A percentile compares a stretch with the other conserved stretches of the same genome.
phyloP scores from a whole-genome alignment of 2,113 vertebrate species.

The Nanorana parkeri region DNA sequence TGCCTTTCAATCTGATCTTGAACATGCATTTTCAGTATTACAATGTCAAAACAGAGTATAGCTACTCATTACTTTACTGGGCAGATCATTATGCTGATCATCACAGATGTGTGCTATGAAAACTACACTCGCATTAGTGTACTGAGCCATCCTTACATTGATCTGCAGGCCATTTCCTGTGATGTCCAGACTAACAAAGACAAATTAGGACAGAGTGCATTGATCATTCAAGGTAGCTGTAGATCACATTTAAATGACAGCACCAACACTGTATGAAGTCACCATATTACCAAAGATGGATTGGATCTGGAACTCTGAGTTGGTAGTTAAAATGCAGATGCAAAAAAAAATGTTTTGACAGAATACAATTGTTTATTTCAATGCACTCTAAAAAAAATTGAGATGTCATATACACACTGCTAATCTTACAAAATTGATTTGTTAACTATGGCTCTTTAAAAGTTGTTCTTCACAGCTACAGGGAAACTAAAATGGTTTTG shows the following conservation, averaged over 20 bases:
- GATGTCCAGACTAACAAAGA: slow-evolving; percentile 7
- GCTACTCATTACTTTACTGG: slow-evolving; percentile 37
- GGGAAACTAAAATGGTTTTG: too few species aligned
- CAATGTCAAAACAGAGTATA: slow-evolving; percentile 8
- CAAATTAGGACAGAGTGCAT: slow-evolving; percentile 23
- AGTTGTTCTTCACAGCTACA: too few species aligned
- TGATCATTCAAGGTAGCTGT: slow-evolving; percentile 40
- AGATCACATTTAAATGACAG: slow-evolving; percentile 33
- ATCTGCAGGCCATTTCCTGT: slow-evolving; percentile 34
- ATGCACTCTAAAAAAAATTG: background rate
- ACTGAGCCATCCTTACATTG: slow-evolving; percentile 14
- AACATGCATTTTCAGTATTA: background rate
- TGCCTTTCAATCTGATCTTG: slow-evolving; percentile 14
- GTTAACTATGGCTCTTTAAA: too few species aligned
- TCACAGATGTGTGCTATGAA: background rate
- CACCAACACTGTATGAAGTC: background rate
- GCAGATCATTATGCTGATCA: slow-evolving; percentile 26
- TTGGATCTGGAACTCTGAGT: background rate
- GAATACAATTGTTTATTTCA: background rate
- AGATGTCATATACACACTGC: too few species aligned
- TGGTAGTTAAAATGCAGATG: background rate
- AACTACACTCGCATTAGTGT: slow-evolving; percentile 20
- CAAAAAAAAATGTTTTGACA: slow-evolving; percentile 16
- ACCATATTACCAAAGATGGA: background rate
- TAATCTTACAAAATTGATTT: too few species aligned